Conservation (phyloP, 2,888 invertebrate species). For the Volucella inflata region DNA sequence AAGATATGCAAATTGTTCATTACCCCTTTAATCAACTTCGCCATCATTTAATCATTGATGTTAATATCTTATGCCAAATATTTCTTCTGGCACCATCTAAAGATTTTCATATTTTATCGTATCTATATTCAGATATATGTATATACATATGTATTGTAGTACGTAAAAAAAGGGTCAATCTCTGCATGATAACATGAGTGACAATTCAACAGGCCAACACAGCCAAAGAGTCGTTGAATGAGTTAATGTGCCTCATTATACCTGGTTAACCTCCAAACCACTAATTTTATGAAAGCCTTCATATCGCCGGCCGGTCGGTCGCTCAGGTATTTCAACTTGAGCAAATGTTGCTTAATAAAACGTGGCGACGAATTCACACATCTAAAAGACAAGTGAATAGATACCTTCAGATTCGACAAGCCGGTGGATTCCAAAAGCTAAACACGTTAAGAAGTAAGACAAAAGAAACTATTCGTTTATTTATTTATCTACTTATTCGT, state of each 20-base stretch:
- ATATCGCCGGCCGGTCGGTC: slow-evolving; percentile 57
- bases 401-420: slow-evolving; percentile 18
- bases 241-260: slow-evolving; percentile 49
- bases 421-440: slow-evolving; percentile 52
- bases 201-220: slow-evolving; percentile 31
- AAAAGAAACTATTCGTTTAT: slow-evolving; percentile 35
- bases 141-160: too few species aligned
- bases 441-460: slow-evolving; percentile 56
- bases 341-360: slow-evolving; percentile 55
- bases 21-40: not conserved
- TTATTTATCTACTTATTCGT: slow-evolving; percentile 68
- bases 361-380: slow-evolving; percentile 46
- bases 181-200: slow-evolving; percentile 28
- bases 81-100: slow-evolving; percentile 23
- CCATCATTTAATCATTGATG: not conserved
- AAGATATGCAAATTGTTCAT: slow-evolving; percentile 55
- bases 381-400: too few species aligned
- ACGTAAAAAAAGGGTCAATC: slow-evolving; percentile 23
- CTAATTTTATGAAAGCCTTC: slow-evolving; percentile 36
- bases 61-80: slow-evolving; percentile 40
- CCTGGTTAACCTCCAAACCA: slow-evolving; percentile 39
- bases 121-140: slow-evolving; percentile 30
- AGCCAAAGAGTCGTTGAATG: slow-evolving; percentile 11
- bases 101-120: slow-evolving; percentile 21
- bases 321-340: slow-evolving; percentile 14